phyloP scores from a whole-genome alignment of 2,113 vertebrate genomes.

The Brachyhypopomus gauderio region DNA sequence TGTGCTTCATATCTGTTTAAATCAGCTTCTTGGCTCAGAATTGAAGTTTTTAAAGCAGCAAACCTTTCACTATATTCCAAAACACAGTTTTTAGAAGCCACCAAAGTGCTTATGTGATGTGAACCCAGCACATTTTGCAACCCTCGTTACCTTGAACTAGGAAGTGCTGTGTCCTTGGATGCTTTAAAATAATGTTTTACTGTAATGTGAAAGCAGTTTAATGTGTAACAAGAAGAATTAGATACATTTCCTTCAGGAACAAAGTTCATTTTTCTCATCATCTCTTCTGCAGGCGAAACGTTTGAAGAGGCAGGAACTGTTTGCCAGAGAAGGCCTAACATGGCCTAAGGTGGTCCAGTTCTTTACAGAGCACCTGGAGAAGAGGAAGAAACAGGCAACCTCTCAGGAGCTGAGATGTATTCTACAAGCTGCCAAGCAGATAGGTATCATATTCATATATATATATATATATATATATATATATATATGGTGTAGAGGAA shows the following conservation, averaged over 20 bases:
- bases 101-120: constrained; percentile 53
- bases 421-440: constrained; percentile 89
- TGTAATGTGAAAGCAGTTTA: too few species aligned
- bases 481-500: too few species aligned
- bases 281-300: constrained; percentile 81
- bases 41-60: constrained; percentile 54
- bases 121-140: neutral
- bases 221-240: neutral
- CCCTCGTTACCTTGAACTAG: too few species aligned
- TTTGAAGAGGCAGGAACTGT: constrained; percentile 81
- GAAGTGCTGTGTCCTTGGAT: too few species aligned
- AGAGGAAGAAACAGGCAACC: constrained; percentile 77
- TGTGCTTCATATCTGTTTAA: constrained; percentile 25
- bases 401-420: constrained; percentile 85
- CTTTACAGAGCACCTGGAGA: constrained; percentile 83
- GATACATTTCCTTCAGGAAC: neutral
- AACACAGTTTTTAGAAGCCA: constrained; percentile 55
- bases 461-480: too few species aligned
- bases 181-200: too few species aligned
- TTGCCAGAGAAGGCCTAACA: constrained; percentile 82
- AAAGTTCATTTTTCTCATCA: neutral
- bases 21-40: constrained; percentile 45
- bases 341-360: constrained; percentile 92
- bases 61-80: constrained; percentile 50
- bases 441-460: constrained; percentile 78